Evolutionary conservation across 1,140 invertebrate species (phyloP), one percentile per base, ranked within the genome.

Genomic region (Drosophila funebris): DNA sequence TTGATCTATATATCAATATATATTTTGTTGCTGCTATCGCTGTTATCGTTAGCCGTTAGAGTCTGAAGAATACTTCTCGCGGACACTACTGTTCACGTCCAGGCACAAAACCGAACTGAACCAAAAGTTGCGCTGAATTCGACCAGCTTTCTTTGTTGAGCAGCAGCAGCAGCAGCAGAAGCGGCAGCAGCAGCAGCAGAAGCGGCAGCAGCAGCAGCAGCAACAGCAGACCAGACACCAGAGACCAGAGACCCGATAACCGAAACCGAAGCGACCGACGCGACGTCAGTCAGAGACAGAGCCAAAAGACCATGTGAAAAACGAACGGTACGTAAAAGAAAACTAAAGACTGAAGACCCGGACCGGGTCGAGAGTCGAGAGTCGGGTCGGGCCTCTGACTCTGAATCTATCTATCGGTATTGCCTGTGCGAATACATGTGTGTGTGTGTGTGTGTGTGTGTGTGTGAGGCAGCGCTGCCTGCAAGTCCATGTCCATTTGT

Each of bases 71-170:
- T 68, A 39, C 76, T 76, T 79, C 79, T 74, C 57, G 75, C 83
- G 83, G 43, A 52, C 78, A 87, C 76, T 75, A 58, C 82, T 90
- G 76, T 76, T 82, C 87, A 81, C 87, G 81, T 77, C 73, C 82
- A 89, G 84, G 78, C 81, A 82, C 89, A 80, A 87, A 90, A 90
- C 82, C 87, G 87, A 90, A 90, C 87, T 90, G 76, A 90, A 71
- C 73, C 74, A 72, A 90, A 76, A 87, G 87, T 80, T 83, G 78
- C 68, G 71, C 79, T 87, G 78, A 78, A 87, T 83, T 90, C 76
- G 87, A 87, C 87, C 87, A 90, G 87, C 87, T 90, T 90, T 90
- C 87, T 90, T 90, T 82, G 81, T 83, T 90, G 87, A 90, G 87
- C 84, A 78, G 73, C 76, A 58, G 41, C 9, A 39, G 52, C 44